Evolutionary conservation across 2,113 vertebrate species (phyloP), one percentile per base, ranked within the genome.

Genomic region (Crocuta crocuta): DNA sequence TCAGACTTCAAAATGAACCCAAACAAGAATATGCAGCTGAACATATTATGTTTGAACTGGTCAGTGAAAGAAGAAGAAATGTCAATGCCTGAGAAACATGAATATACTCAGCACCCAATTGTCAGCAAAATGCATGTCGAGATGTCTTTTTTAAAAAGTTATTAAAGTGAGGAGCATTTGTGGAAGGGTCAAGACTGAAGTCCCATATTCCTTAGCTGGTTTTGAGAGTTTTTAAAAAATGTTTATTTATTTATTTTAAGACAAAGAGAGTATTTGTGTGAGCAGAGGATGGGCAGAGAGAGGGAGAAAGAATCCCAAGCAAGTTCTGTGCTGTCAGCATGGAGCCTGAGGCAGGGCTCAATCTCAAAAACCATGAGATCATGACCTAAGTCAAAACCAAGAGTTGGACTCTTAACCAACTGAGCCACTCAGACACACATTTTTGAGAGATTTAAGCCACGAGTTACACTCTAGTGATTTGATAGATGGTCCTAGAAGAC

Each of bases 41-140:
- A 61, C 63, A 63, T 31, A 26, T 28, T 45, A 0, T 31, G 4
- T 53, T 28, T 82, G 31, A 63, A 66, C 4, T 55, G 50, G 2
- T 84, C 45, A 61, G 35, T 86, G 63, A 96, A 93, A 83, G 74
- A 97, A 85, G 95, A 93, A 89, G 55, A 87, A 50, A 86, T 68
- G 2, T 24, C 79, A 92, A 33, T 78, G 19, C 82, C 39, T 89
- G 55, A 58, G 48, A 89, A 92, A 63, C 4, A 16, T n/a, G 10
- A 78, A 66, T 63, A 80, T 74, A n/a, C n/a, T 66, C 6, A 21
- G 28, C 10, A 5, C 74, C 24, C n/a, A n/a, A 4, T 82, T 13
- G 73, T 91, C 50, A 91, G 89, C 39, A 3, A 91, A 93, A 66
- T 70, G 24, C 4, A 33, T 1, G 31, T 93, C n/a, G 10, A 61